phyloP scores from a whole-genome alignment of 2,797 vertebrate species.

The Neomorphus geoffroyi region DNA sequence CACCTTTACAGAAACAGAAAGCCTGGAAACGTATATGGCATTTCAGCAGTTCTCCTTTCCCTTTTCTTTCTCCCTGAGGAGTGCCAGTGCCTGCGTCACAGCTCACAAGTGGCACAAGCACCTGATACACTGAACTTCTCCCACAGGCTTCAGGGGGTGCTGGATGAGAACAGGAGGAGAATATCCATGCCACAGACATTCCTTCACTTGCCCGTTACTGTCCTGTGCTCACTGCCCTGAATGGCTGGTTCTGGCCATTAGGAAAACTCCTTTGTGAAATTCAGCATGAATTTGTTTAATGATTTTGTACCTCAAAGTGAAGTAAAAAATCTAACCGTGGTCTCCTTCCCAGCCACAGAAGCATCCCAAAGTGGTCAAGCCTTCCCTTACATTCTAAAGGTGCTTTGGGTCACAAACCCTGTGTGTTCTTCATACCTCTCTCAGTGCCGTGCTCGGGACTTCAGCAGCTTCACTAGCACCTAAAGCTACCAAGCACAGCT shows the following conservation, averaged over 20 bases:
- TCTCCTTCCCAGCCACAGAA: background rate
- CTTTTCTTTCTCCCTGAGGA: background rate
- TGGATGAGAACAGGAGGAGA: background rate
- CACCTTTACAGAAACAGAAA: constrained; percentile 49
- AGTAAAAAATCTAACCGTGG: background rate
- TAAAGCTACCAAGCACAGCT: background rate
- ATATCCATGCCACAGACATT: background rate
- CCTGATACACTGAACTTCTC: background rate
- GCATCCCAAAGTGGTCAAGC: background rate
- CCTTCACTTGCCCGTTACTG: background rate
- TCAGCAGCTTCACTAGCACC: background rate
- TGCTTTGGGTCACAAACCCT: background rate
- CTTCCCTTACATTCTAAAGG: background rate
- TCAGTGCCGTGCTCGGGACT: background rate
- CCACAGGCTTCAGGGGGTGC: background rate
- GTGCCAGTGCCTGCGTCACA: background rate
- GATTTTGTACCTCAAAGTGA: background rate
- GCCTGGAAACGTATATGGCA: constrained; percentile 19
- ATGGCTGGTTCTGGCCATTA: background rate
- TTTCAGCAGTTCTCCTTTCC: background rate
- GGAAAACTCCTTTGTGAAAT: background rate
- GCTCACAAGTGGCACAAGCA: background rate
- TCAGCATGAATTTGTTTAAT: background rate
- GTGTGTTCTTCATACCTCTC: background rate
- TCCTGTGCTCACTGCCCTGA: background rate